Evolutionary conservation across 1,140 invertebrate genomes (phyloP), one percentile per base, ranked within the genome.

Genomic region (Magallana angulata): DNA sequence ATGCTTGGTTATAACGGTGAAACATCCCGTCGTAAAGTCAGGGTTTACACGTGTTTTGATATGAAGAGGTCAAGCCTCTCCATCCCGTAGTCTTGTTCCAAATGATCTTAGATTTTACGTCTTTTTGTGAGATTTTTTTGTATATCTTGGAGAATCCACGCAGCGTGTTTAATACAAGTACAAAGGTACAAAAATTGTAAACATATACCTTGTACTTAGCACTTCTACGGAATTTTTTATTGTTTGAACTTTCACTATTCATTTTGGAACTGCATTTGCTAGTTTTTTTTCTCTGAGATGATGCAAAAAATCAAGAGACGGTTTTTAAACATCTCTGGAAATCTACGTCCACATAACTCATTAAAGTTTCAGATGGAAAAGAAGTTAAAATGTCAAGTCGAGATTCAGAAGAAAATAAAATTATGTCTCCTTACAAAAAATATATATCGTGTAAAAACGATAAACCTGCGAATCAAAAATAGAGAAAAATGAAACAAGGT

Each of bases 41-140:
- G 36, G 68, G 7, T 71, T 71, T 71, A 71, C 68, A 71, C 12
- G 68, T 71, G 68, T 71, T 71, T 24, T 30, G 68, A 71, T 71
- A 71, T 7, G 68, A 71, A 71, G 68, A 71, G 68, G 68, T 71
- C 68, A 71, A 30, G 68, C 68, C 11, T 71, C 68, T 71, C 11
- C 68, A 24, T 71, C 68, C 7, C 68, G 36, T 48, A 48, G 36
- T 0, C 36, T 48, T 48, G 1, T 24, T 71, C 24, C 6, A 7
- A 62, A 62, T 62, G 60, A 62, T 62, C 18, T 7, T 24, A 8
- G 36, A 48, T 71, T 71, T 71, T 71, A 71, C 11, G 68, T 24
- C 9, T 68, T 7, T 24, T 30, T 71, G 11, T 24, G 24, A 71
- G 36, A 4, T 11, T 11, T 30, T 71, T 71, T 11, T 71, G n/a